Evolutionary conservation across 1,140 invertebrate genomes (phyloP), one percentile per base, ranked within the genome.

Genomic region (Euura lappo): DNA sequence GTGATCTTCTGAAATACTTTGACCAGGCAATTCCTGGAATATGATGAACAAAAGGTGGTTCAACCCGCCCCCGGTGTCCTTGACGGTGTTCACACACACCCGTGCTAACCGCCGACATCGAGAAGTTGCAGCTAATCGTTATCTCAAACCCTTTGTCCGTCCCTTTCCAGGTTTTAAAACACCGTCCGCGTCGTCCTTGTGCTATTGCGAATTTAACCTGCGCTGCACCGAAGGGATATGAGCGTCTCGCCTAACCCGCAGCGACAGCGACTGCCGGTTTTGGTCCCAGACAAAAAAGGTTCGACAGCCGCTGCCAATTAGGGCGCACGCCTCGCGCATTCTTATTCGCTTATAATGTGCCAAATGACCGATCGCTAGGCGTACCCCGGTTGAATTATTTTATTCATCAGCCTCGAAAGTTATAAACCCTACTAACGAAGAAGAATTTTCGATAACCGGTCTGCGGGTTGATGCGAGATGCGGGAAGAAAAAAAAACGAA

Each of bases 371-470:
- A 60, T n/a, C 13, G 10, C 51, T 60, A 60, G 13, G 3, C 51
- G 51, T n/a, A 60, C 8, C 51, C 51, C 51, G 13, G 51, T 60
- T 60, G 51, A 3, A 60, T 60, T 60, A 60, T n/a, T 60, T 60
- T 28, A 28, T 28, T 28, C 28, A 28, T 28, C 28, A 28, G 28
- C 28, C 28, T 28, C 28, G 28, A 28, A 28, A 28, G 28, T 28
- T 28, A 28, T 28, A 28, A 60, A n/a, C 51, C 51, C 51, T 8
- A 8, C 13, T 6, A 60, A 6, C 51, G 51, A 60, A 60, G 51
- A 60, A 60, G 51, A 60, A 4, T 68, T 72, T 66, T 68, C 71
- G 68, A 68, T 65, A 69, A 74, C 45, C 46, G 51, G 46, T 42
- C 60, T 1, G 28, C 28, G 28, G 28, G 28, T 28, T 28, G 28